Evolutionary conservation across 2,113 vertebrate genomes (phyloP).

Genomic region (Hydropotes inermis): DNA sequence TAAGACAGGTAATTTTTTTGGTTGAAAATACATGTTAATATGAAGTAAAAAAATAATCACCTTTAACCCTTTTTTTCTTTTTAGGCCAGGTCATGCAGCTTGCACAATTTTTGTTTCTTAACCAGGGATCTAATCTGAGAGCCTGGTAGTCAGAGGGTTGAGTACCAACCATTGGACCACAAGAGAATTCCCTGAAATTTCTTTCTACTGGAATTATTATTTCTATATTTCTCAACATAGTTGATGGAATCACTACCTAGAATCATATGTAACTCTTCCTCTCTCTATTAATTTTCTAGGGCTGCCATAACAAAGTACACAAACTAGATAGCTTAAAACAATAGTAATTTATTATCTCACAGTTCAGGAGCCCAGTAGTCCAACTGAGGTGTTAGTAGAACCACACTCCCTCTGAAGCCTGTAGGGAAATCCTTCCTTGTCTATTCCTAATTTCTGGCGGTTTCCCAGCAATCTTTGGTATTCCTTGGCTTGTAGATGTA

Average conservation of each 20-base stretch:
- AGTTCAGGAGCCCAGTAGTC: neutral
- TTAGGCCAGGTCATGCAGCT: neutral
- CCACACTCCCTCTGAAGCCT: neutral
- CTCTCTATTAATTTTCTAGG: neutral
- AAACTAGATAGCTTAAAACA: neutral
- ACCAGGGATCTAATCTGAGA: neutral
- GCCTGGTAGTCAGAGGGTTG: neutral
- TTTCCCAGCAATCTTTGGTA: neutral
- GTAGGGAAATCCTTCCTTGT: neutral
- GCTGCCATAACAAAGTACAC: neutral
- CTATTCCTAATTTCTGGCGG: neutral
- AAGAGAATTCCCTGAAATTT: neutral
- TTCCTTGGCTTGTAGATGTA: neutral
- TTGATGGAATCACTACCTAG: neutral
- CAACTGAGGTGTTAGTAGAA: neutral
- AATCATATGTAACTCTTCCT: neutral
- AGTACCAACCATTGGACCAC: neutral
- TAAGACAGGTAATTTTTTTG: neutral
- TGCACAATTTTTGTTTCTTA: neutral
- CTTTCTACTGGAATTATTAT: neutral
- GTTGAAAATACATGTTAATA: neutral
- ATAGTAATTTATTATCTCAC: neutral
- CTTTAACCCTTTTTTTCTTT: neutral
- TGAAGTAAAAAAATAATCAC: neutral
- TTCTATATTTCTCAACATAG: neutral